phyloP scores from a whole-genome alignment of 1,140 invertebrate species.

The Potamilus streckersoni region DNA sequence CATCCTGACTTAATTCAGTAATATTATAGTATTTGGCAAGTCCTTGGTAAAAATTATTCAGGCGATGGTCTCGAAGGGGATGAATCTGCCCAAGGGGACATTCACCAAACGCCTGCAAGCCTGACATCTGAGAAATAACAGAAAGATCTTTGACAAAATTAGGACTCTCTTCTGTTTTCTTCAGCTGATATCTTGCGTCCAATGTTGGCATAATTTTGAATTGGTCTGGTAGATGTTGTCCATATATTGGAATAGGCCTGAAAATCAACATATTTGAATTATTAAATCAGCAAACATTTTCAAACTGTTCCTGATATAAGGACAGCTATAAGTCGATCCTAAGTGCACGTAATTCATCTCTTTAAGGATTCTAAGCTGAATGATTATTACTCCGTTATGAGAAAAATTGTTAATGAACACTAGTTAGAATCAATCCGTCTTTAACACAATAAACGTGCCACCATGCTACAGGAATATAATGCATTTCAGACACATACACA shows the following conservation, averaged over 20 bases:
- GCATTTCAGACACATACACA: no score
- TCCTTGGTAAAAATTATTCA: background rate
- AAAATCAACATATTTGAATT: slow-evolving; percentile 7
- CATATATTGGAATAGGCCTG: slow-evolving; percentile 34
- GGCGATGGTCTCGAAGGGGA: slow-evolving; percentile 1
- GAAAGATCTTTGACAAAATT: slow-evolving; percentile 22
- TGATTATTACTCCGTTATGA: no score
- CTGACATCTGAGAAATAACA: slow-evolving; percentile 19
- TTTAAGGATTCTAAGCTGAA: no score
- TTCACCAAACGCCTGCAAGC: slow-evolving; percentile 12
- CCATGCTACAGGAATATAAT: no score
- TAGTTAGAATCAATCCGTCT: no score
- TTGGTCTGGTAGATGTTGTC: slow-evolving; percentile 1
- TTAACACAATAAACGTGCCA: no score
- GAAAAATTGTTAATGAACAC: no score
- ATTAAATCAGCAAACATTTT: background rate
- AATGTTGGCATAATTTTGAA: background rate
- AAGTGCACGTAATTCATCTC: no score
- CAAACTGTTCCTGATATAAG: no score
- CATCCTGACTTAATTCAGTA: background rate
- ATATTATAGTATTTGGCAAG: slow-evolving; percentile 13
- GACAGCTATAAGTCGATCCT: no score
- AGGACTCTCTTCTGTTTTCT: slow-evolving; percentile 2
- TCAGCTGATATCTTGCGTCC: background rate
- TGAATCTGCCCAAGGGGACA: slow-evolving; percentile 6